These are phyloP conservation scores for Micromys minutus DNA, from an alignment of 2,113 vertebrate species.

Conservation along the genomic window DNA sequence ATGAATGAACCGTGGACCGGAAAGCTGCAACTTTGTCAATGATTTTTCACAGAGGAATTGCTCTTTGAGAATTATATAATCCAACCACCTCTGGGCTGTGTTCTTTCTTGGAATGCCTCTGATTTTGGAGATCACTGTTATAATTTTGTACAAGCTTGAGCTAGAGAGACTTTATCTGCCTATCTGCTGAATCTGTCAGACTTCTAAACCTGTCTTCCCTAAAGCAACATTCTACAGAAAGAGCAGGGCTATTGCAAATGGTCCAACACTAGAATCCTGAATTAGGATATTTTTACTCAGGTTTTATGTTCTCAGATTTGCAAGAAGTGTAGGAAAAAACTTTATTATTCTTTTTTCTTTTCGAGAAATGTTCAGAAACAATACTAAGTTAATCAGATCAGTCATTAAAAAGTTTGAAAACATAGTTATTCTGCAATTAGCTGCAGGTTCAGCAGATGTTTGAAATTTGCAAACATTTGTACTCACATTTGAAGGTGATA, in stretches of 20 bases:
- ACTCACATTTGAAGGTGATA: neutral
- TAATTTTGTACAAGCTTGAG: neutral
- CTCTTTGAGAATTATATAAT: neutral
- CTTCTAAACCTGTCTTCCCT: too few relatives aligned
- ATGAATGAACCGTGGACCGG: neutral
- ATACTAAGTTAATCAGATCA: neutral
- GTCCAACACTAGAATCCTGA: neutral
- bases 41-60: neutral
- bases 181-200: neutral
- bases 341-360: neutral
- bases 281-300: neutral
- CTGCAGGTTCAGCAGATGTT: neutral
- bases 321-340: neutral
- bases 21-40: neutral
- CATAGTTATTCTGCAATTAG: neutral
- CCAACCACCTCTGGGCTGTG: neutral
- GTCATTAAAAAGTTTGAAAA: neutral
- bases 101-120: neutral
- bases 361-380: neutral
- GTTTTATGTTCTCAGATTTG: neutral
- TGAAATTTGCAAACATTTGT: neutral
- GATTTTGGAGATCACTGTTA: neutral
- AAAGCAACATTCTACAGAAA: neutral
- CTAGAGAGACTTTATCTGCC: neutral
- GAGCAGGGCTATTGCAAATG: neutral